These are phyloP conservation scores for Spizella passerina DNA, from an alignment of 2,797 vertebrate species.

Conservation along the genomic window DNA sequence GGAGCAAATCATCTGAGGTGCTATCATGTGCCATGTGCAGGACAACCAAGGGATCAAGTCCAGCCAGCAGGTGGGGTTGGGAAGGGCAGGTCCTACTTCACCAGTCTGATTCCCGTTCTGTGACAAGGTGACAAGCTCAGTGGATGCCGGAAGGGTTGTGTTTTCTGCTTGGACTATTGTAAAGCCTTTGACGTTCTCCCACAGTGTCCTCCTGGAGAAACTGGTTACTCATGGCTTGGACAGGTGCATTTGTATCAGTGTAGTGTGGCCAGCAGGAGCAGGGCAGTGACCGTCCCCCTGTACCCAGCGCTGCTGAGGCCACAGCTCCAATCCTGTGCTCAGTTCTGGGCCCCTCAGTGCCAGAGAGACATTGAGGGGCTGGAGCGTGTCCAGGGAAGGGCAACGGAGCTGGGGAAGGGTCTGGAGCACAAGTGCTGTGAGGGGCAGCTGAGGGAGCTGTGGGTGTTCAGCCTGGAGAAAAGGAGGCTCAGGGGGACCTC, in stretches of 20 bases:
- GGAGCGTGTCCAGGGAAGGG: neutral
- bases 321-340: neutral
- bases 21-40: neutral
- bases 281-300: fast-evolving
- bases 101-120: neutral
- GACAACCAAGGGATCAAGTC: neutral
- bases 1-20: neutral
- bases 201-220: neutral
- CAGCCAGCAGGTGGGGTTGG: neutral
- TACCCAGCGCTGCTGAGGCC: fast-evolving
- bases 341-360: neutral
- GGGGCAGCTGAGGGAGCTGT: neutral
- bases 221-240: neutral
- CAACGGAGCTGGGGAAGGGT: fast-evolving
- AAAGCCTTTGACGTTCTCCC: neutral
- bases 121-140: neutral
- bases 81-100: neutral
- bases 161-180: neutral
- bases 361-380: neutral
- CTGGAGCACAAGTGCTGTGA: neutral
- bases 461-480: neutral
- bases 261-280: neutral
- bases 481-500: neutral
- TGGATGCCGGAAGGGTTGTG: neutral
- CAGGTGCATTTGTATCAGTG: neutral